Conservation (phyloP, 2,113 vertebrate genomes). For the Prochilodus magdalenae region DNA sequence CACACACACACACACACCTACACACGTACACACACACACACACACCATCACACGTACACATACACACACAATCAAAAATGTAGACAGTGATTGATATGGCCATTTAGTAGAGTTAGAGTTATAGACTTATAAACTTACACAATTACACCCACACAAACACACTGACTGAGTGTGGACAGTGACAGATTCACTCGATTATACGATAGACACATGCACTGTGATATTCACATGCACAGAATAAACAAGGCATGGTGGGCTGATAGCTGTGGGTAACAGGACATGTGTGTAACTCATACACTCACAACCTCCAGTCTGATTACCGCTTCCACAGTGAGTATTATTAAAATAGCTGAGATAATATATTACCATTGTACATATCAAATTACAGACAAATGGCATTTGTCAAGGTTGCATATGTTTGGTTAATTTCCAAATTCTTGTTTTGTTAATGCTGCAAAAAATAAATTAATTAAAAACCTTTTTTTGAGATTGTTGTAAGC, state of each 20-base stretch:
- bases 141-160: slow-evolving; percentile 21
- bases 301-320: neutral
- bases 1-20: neutral
- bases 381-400: too few relatives aligned
- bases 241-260: neutral
- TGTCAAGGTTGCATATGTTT: too few relatives aligned
- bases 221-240: neutral
- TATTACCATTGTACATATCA: neutral
- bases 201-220: neutral
- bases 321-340: neutral
- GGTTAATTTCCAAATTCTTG: too few relatives aligned
- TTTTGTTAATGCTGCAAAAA: too few relatives aligned
- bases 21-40: neutral
- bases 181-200: neutral
- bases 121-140: neutral
- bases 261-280: neutral
- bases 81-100: slow-evolving; percentile 9
- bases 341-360: neutral
- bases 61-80: neutral
- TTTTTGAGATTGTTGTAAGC: too few relatives aligned
- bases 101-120: slow-evolving; percentile 9
- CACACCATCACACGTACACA: slow-evolving; percentile 12
- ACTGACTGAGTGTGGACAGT: neutral
- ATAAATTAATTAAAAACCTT: too few relatives aligned
- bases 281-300: neutral